Evolutionary conservation across 2,888 invertebrate species (phyloP), one percentile per base, ranked within the genome.

Genomic region (Drosophila neutralis): DNA sequence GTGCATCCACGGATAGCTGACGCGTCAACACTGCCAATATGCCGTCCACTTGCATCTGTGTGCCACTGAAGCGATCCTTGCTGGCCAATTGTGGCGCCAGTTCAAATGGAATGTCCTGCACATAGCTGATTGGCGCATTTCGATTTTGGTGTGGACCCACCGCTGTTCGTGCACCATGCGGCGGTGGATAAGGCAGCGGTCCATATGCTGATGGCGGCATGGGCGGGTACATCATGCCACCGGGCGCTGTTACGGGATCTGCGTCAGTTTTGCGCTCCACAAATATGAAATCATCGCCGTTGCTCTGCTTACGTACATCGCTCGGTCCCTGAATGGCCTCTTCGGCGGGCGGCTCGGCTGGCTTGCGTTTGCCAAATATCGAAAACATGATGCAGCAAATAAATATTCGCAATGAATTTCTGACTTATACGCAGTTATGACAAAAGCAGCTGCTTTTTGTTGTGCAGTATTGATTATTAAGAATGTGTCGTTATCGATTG

Each of bases 51-150:
- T 92, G 90, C 61, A 84, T 78, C 53, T 92, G 92, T 0, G 90
- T 86, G 11, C 87, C 72, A 65, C 85, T 89, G n/a, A 80, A 86
- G 10, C 74, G 71, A 18, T 76, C 86, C 70, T 91, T 92, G 24
- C 71, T 76, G 27, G 82, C 69, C 40, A 92, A 52, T 7, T 88
- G 90, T 0, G 92, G 91, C 13, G 92, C 88, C 31, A 92, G 64
- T 53, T 90, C 83, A 53, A 92, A 92, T 6, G 92, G 92, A 52
- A 92, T 90, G 62, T 91, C 92, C 65, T 92, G 87, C 38, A 92
- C 74, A 69, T 92, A 92, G 35, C 89, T 83, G 24, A 89, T 79
- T 33, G 89, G 92, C 6, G 71, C 45, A 24, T 64, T 56, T 27
- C 49, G 2, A 27, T 33, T 66, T 15, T 38, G 29, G 3, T 48